phyloP scores from a whole-genome alignment of 2,888 invertebrate species.

The Dryobotodes eremita region DNA sequence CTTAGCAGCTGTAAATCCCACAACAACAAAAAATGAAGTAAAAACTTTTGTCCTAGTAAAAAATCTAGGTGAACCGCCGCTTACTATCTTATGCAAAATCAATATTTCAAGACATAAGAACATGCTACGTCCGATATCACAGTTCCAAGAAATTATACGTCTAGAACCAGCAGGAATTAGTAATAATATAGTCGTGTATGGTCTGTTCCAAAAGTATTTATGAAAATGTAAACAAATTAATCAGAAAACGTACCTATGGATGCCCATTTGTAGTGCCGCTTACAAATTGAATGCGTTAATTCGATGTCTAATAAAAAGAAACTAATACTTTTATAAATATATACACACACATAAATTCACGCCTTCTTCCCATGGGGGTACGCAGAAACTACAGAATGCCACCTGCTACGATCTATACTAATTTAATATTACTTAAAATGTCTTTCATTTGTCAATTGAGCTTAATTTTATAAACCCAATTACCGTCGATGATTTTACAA shows the following conservation, averaged over 20 bases:
- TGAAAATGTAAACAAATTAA: neutral
- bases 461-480: neutral
- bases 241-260: neutral
- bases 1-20: neutral
- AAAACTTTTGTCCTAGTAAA: slow-evolving; percentile 15
- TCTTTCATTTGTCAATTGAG: neutral
- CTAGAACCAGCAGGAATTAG: neutral
- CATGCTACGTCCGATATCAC: slow-evolving; percentile 17
- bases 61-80: slow-evolving; percentile 17
- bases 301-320: neutral
- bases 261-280: neutral
- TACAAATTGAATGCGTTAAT: neutral
- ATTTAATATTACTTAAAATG: neutral
- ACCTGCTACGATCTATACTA: too few species aligned
- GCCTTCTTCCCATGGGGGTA: too few species aligned
- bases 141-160: slow-evolving; percentile 22
- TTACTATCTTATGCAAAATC: slow-evolving; percentile 46
- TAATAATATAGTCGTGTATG: neutral
- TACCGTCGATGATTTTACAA: neutral
- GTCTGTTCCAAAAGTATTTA: neutral
- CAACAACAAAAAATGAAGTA: slow-evolving; percentile 8
- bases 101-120: slow-evolving; percentile 40
- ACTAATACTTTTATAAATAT: too few species aligned
- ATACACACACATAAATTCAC: too few species aligned
- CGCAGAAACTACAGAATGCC: too few species aligned